These are phyloP conservation scores for Leucoraja ocellata DNA, from an alignment of 2,797 vertebrate species.

Conservation along the genomic window DNA sequence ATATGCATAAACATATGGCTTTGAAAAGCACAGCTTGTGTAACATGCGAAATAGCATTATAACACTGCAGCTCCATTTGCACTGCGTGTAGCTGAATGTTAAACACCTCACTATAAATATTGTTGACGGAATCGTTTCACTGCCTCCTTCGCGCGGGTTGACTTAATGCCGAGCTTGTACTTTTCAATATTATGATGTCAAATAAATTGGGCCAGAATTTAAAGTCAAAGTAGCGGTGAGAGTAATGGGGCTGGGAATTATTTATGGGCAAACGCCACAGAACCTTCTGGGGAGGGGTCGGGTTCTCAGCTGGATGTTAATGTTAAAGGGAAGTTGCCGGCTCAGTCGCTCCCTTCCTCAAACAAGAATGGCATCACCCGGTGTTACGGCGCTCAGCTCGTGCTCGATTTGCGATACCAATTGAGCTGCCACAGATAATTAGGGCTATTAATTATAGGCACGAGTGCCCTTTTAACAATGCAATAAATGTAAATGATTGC, in stretches of 20 bases:
- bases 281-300: neutral
- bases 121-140: neutral
- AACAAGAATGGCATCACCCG: too few relatives aligned
- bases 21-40: neutral
- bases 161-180: neutral
- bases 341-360: neutral
- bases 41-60: neutral
- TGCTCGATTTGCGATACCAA: too few relatives aligned
- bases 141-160: neutral
- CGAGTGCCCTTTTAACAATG: neutral
- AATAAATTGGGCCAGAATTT: neutral
- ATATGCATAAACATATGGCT: neutral
- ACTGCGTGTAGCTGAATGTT: neutral
- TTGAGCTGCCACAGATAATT: neutral
- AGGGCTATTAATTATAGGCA: neutral
- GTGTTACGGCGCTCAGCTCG: too few relatives aligned
- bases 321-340: neutral
- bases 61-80: neutral
- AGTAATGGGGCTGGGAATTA: neutral
- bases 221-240: neutral
- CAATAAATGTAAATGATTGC: neutral
- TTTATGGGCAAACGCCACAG: neutral
- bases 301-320: neutral
- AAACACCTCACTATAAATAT: neutral
- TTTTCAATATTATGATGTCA: neutral